Conservation (phyloP, 2,888 invertebrate genomes). For the Cyaniris semiargus region DNA sequence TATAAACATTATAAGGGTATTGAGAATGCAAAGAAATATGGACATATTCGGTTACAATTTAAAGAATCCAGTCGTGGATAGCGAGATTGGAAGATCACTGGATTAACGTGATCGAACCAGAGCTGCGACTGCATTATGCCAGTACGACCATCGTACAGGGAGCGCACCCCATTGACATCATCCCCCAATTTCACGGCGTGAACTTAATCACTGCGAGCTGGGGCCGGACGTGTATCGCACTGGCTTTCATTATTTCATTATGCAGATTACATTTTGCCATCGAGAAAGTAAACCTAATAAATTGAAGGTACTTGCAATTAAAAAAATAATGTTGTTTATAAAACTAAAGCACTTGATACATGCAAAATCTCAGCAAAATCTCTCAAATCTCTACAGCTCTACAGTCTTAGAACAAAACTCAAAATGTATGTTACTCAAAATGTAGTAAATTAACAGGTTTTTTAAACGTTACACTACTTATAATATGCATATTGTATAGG, state of each 20-base stretch:
- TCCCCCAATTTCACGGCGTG: slow-evolving; percentile 14
- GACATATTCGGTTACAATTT: slow-evolving; percentile 21
- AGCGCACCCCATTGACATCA: slow-evolving; percentile 5
- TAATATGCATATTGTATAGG: no score
- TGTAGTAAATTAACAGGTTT: background rate
- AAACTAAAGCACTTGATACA: background rate
- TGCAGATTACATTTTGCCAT: background rate
- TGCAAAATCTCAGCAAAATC: background rate
- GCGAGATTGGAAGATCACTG: background rate
- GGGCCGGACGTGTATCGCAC: background rate
- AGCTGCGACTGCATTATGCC: background rate
- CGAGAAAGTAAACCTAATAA: background rate
- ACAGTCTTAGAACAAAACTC: background rate
- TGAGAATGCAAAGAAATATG: background rate
- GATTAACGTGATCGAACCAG: background rate
- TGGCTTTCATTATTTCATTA: background rate
- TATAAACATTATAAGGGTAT: slow-evolving; percentile 20
- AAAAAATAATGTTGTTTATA: background rate
- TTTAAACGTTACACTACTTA: background rate
- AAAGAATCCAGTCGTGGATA: background rate
- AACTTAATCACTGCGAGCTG: slow-evolving; percentile 1
- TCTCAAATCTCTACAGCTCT: background rate
- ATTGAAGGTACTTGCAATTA: background rate
- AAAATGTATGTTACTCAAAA: background rate
- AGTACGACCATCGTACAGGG: background rate